These are phyloP conservation scores for Ceriagrion tenellum DNA, from an alignment of 2,888 invertebrate genomes.

Conservation along the genomic window DNA sequence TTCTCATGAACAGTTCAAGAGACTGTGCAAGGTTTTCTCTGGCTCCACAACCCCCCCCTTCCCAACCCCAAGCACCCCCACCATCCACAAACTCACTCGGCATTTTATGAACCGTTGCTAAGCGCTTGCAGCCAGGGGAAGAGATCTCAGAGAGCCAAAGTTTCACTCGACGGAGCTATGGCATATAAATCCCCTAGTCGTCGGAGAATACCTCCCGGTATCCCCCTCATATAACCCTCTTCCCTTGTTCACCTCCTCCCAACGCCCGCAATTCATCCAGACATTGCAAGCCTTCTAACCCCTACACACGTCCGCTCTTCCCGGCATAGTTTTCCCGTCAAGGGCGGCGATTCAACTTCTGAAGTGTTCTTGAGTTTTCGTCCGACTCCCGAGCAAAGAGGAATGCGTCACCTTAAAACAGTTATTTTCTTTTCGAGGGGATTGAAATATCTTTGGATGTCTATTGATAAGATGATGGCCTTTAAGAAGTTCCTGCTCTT, in stretches of 20 bases:
- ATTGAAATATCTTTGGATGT: not conserved
- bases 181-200: not conserved
- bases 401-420: not conserved
- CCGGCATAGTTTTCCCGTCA: not conserved
- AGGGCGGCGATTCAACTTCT: not conserved
- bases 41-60: not conserved
- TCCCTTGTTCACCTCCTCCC: not conserved
- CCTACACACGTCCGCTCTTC: too few relatives aligned
- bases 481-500: not conserved
- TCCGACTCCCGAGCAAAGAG: not conserved
- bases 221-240: not conserved
- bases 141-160: constrained; percentile 26
- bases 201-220: not conserved
- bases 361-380: not conserved
- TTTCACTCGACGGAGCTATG: not conserved
- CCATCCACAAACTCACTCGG: not conserved
- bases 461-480: not conserved
- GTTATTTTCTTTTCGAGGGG: not conserved
- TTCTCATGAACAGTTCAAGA: constrained; percentile 25
- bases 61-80: not conserved
- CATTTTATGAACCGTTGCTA: constrained; percentile 36
- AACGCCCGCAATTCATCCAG: not conserved
- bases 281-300: too few relatives aligned
- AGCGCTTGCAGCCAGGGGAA: not conserved
- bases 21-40: constrained; percentile 30